Evolutionary conservation across 2,797 vertebrate species (phyloP).

Genomic region (Macrochelys suwanniensis): DNA sequence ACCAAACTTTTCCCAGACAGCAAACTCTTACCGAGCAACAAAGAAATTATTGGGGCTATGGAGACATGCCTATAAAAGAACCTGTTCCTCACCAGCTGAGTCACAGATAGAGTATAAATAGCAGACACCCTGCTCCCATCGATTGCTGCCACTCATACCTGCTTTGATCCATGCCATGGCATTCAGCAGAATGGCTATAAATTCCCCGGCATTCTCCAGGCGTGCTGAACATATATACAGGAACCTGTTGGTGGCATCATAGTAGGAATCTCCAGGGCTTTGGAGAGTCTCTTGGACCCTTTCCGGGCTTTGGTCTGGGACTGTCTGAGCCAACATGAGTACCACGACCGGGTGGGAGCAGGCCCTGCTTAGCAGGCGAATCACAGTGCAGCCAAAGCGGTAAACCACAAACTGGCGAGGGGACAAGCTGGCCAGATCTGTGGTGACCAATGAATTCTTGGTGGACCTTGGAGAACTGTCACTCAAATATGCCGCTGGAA

Average conservation of each 20-base stretch:
- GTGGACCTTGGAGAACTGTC: neutral
- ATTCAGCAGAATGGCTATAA: slow-evolving; percentile 84
- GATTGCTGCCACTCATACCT: slow-evolving; percentile 72
- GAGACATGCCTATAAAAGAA: neutral
- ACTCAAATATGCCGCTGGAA: neutral
- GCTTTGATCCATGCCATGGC: slow-evolving; percentile 85
- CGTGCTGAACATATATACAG: slow-evolving; percentile 84
- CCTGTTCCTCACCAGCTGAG: neutral
- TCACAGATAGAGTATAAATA: neutral
- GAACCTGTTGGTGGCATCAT: slow-evolving; percentile 85
- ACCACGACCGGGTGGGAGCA: slow-evolving; percentile 79
- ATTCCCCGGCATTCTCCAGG: slow-evolving; percentile 85
- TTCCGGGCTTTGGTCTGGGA: slow-evolving; percentile 70
- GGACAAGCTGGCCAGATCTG: slow-evolving; percentile 83
- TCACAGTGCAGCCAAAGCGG: slow-evolving; percentile 86
- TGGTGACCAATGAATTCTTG: slow-evolving; percentile 72
- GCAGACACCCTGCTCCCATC: neutral
- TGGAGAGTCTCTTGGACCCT: neutral
- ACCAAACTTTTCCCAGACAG: neutral
- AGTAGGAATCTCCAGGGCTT: slow-evolving; percentile 82
- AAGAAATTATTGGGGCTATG: neutral
- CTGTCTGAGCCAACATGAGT: slow-evolving; percentile 82
- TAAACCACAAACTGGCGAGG: slow-evolving; percentile 85
- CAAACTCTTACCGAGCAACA: neutral
- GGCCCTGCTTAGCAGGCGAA: slow-evolving; percentile 78